Evolutionary conservation across 37 sponge, comb jelly and placozoan genomes (phyloP), one percentile per base, ranked within the genome.

Genomic region (Trichoplax adhaerens): DNA sequence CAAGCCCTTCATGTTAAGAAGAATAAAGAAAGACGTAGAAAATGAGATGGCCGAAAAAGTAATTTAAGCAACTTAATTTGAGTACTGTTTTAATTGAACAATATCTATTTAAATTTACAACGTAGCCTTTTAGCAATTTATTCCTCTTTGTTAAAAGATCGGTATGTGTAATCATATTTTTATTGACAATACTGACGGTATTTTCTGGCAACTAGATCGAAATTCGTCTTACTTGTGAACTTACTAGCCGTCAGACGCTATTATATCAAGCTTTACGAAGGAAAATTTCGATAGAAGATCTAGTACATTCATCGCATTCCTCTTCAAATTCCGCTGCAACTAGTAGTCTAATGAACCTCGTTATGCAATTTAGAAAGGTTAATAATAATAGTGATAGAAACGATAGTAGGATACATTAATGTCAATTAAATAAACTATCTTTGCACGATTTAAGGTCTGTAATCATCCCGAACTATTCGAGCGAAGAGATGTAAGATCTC

Each of bases 351-450:
- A 88, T 93, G 84, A 93, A 93, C 72, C 79, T 93, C 3, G 94
- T 93, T 58, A 93, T 93, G 90, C 94, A 93, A 80, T 88, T 93
- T 64, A 86, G 94, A 71, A 93, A 93, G 90, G 91, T 91, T 10
- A 49, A 8, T 60, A 12, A 12, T 60, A 12, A 12, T 60, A 12
- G 62, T 60, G 12, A 12, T 12, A 12, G 8, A 12, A 12, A 60
- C 62, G 8, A 12, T 8, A 12, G 62, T 60, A 60, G 76, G 5
- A 7, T 0, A 10, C 58, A n/a, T 56, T 48, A 63, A n/a, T 53
- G 6, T 49, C 6, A 2, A 29, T 59, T 2, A 49, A 49, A 2
- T 70, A 2, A 50, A 73, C 52, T 59, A 1, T 8, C 5, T 77
- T 76, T 4, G 6, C 62, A 50, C 5, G 53, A 58, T 58, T 67